phyloP scores from a whole-genome alignment of 1,140 invertebrate species.

The Pseudoatta argentina region DNA sequence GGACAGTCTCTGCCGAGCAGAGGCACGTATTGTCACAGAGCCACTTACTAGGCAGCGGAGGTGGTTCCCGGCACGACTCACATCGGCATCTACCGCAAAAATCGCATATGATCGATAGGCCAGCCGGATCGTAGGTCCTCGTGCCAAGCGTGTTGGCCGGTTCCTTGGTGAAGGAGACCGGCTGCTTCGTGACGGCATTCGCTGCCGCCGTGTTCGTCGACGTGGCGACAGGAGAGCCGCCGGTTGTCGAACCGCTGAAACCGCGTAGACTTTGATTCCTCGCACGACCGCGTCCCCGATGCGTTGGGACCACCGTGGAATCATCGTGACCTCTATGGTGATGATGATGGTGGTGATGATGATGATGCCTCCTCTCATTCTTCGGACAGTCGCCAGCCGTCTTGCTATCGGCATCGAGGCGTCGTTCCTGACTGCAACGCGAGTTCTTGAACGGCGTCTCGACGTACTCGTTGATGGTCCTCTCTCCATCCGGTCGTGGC shows the following conservation, averaged over 20 bases:
- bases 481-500: slow-evolving; percentile 92
- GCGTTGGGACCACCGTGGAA: slow-evolving; percentile 65
- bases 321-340: slow-evolving; percentile 62
- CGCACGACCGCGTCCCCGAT: slow-evolving; percentile 75
- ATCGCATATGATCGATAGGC: slow-evolving; percentile 92
- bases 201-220: slow-evolving; percentile 71
- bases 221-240: slow-evolving; percentile 75
- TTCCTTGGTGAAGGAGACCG: slow-evolving; percentile 87
- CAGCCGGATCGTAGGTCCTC: slow-evolving; percentile 76
- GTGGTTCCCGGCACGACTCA: slow-evolving; percentile 93
- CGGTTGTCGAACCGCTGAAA: slow-evolving; percentile 3
- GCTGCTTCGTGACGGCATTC: slow-evolving; percentile 87
- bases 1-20: slow-evolving; percentile 93
- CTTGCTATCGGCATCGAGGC: slow-evolving; percentile 58
- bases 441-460: slow-evolving; percentile 90
- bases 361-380: slow-evolving; percentile 78
- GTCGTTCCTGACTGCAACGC: slow-evolving; percentile 67
- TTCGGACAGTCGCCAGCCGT: slow-evolving; percentile 77
- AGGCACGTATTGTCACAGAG: slow-evolving; percentile 94
- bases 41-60: slow-evolving; percentile 94
- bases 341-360: slow-evolving; percentile 74
- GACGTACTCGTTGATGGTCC: slow-evolving; percentile 94
- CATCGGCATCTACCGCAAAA: slow-evolving; percentile 95
- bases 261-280: slow-evolving; percentile 65
- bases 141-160: slow-evolving; percentile 80